Base-by-base conservation (phyloP, 2,113 vertebrate species). In the Corvus hawaiiensis region DNA sequence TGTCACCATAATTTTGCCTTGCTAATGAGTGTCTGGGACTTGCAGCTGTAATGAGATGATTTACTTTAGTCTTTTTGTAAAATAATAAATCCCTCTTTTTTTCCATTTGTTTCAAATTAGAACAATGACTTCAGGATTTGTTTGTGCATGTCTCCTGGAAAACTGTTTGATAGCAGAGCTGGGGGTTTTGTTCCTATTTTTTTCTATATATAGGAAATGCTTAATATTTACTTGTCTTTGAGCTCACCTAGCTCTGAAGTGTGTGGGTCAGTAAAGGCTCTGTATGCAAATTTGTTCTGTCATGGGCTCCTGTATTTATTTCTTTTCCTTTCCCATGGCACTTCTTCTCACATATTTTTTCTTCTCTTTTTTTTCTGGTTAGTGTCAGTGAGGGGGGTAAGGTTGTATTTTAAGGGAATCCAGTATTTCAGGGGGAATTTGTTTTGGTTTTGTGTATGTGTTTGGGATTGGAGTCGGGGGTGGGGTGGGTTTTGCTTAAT, bases 41-140 rank as follows among this genome's bases (percentile, higher is more conserved):
- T 91, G 77, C n/a, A 35, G 30, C 64, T 84, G 9, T 61, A 78
- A 55, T 1, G 2, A 48, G 41, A 46, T 80, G 2, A 56, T 72
- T 92, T 88, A 21, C 84, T 92, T 78, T 23, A 30, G n/a, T 41
- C 41, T 67, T 90, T 91, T 55, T 61, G 19, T 81, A 48, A 84
- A 93, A 56, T 27, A 89, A 21, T 54, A 71, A 71, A 51, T 54
- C 44, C 19, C 2, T 11, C 30, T 33, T 80, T 13, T 39, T 33
- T 11, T 11, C 11, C 27, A 14, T 0, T 66, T 54, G 14, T 92
- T 88, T 82, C 28, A n/a, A 51, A 49, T 16, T 24, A 81, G 84
- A 93, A 75, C 77, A 94, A 72, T 81, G 30, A 81, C 58, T 88
- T 83, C 33, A 63, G 76, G 41, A 35, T 82, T 95, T 92, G 64